Percentiles rank a stretch among this genome's conserved stretches.
Conservation (phyloP, 2,797 vertebrate species). For the Xenops minutus region DNA sequence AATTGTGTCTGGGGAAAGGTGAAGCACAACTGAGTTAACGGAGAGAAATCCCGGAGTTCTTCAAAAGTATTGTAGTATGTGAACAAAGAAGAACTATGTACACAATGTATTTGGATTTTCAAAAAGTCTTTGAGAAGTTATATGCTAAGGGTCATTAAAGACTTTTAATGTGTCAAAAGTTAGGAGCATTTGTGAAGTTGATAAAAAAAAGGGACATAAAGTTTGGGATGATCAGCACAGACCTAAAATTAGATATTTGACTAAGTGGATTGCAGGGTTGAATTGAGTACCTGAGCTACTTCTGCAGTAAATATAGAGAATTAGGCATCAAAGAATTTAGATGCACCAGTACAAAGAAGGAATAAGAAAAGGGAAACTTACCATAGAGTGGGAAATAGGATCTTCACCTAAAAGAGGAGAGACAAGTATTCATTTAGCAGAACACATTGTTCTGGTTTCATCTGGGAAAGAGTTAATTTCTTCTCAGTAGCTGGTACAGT, state of each 20-base stretch:
- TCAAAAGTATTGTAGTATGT: accelerated
- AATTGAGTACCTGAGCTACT: background rate
- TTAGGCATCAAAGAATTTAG: background rate
- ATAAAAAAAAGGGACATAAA: background rate
- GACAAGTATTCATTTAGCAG: no score
- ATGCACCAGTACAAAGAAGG: background rate
- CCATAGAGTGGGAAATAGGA: background rate
- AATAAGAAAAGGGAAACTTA: background rate
- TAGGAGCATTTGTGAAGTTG: background rate
- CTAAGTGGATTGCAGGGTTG: background rate
- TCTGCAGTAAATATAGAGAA: background rate
- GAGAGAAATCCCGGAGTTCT: background rate
- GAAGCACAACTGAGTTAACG: background rate
- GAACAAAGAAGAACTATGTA: background rate
- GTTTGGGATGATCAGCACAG: background rate
- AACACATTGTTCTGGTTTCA: background rate
- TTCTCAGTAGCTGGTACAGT: background rate
- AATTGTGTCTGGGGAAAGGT: background rate
- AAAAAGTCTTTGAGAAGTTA: background rate
- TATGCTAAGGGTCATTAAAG: background rate
- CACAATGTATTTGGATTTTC: background rate
- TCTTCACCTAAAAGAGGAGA: background rate
- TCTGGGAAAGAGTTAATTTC: background rate
- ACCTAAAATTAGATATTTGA: background rate
- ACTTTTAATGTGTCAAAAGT: background rate